Base-by-base conservation (phyloP, 2,888 invertebrate genomes). In the Atherix ibis region DNA sequence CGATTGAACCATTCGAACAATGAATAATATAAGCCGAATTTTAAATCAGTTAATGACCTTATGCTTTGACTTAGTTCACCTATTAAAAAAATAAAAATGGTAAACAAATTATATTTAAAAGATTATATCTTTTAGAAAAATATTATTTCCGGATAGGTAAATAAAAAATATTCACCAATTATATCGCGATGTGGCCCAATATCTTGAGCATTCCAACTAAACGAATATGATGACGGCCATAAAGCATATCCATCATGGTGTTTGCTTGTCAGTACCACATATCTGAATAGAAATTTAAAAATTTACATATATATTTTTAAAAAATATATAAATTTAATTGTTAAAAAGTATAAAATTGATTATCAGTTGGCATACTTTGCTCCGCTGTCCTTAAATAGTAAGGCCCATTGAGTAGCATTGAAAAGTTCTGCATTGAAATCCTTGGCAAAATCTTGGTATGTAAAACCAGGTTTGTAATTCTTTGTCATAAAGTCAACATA, bases 381-480 rank as follows among this genome's bases (percentile, higher is more conserved):
- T 31, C 94, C 94, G 27, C 94, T 75, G 39, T 75, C 72, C 31
- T 69, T 56, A 48, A 95, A 84, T 9, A 94, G 63, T 34, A 77
- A 63, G 1, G 84, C 85, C 89, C 94, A 95, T 46, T 76, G 64
- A 0, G 70, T 63, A 0, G 94, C 75, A 54, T 92, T 71, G 51
- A 80, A 95, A 49, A 92, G 80, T 56, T 91, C 88, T 0, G 89
- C 85, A 2, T 76, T 88, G 48, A 95, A 94, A 51, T 82, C 73
- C 14, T 70, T 70, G 0, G 79, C 94, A 62, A 95, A 94, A 37
- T 94, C 87, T 51, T 88, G 88, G 59, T 97, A 97, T 0, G 81
- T 76, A 49, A 87, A 91, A 32, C 68, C 71, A 3, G 87, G 85
- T 35, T 75, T 76, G 56, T 84, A 94, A 50, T 85, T 85, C 19